Evolutionary conservation across 2,797 vertebrate species (phyloP).

Genomic region (Lophius americanus): DNA sequence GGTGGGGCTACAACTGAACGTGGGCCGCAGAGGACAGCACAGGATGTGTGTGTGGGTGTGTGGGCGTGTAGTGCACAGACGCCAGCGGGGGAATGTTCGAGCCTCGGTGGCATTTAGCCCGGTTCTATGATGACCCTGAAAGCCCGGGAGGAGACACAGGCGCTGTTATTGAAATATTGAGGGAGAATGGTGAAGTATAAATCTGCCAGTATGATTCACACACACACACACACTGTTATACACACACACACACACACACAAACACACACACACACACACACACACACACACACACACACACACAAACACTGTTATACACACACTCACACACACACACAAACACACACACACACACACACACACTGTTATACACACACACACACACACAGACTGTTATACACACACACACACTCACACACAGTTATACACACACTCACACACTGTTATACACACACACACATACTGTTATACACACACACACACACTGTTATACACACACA

Average conservation of each 20-base stretch:
- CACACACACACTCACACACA: too few species aligned
- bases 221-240: too few species aligned
- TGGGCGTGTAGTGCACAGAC: constrained; percentile 40
- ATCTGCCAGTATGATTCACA: constrained; percentile 64
- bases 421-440: too few species aligned
- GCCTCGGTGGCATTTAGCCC: constrained; percentile 77
- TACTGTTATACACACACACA: too few species aligned
- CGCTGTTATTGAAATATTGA: constrained; percentile 81
- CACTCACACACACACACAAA: too few species aligned
- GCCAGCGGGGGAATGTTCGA: constrained; percentile 60
- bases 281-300: too few species aligned
- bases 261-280: constrained; percentile 12
- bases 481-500: too few species aligned
- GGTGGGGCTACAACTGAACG: constrained; percentile 44
- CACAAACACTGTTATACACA: too few species aligned
- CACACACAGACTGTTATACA: too few species aligned
- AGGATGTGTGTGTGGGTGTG: constrained; percentile 24
- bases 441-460: too few species aligned
- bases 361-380: too few species aligned
- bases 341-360: too few species aligned
- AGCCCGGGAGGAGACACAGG: constrained; percentile 72
- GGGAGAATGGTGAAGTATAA: constrained; percentile 77
- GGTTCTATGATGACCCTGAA: constrained; percentile 74
- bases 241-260: constrained; percentile 32
- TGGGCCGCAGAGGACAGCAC: constrained; percentile 53